These are phyloP conservation scores for Chymomyza amoena DNA, from an alignment of 2,888 invertebrate species.

Conservation along the genomic window DNA sequence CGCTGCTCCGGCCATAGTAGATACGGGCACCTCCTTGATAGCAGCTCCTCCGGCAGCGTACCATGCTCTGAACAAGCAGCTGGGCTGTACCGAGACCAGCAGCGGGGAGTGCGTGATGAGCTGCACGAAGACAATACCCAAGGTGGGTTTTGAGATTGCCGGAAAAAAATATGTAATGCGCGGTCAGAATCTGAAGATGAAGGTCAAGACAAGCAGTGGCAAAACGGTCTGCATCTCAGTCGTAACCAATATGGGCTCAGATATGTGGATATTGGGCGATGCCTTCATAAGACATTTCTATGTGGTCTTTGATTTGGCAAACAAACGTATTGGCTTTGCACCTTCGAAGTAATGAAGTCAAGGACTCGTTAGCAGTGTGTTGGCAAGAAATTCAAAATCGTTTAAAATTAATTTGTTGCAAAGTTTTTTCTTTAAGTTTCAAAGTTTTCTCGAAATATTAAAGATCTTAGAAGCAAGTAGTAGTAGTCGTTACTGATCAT, in stretches of 20 bases:
- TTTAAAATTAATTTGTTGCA: too few species aligned
- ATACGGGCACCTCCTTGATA: constrained; percentile 53
- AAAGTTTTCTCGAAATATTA: too few species aligned
- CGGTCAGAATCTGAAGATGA: constrained; percentile 37
- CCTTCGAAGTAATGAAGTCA: background rate
- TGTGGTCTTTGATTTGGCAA: constrained; percentile 45
- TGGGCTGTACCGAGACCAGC: constrained; percentile 13
- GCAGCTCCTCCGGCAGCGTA: constrained; percentile 27
- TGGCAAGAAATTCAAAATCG: too few species aligned
- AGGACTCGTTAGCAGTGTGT: too few species aligned
- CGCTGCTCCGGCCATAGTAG: constrained; percentile 33
- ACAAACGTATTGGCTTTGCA: constrained; percentile 43
- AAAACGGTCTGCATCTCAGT: constrained; percentile 43
- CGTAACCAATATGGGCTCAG: constrained; percentile 20
- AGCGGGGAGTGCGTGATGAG: constrained; percentile 18
- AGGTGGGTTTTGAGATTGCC: constrained; percentile 32
- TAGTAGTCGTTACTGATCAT: too few species aligned
- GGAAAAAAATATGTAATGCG: constrained; percentile 17
- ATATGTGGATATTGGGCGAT: constrained; percentile 43
- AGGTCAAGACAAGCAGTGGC: background rate
- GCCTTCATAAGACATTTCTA: constrained; percentile 46
- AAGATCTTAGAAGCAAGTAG: too few species aligned
- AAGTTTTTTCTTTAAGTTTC: too few species aligned
- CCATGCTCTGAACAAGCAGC: background rate
- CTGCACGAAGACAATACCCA: constrained; percentile 26